phyloP scores from a whole-genome alignment of 2,113 vertebrate species.

The Erinaceus europaeus region DNA sequence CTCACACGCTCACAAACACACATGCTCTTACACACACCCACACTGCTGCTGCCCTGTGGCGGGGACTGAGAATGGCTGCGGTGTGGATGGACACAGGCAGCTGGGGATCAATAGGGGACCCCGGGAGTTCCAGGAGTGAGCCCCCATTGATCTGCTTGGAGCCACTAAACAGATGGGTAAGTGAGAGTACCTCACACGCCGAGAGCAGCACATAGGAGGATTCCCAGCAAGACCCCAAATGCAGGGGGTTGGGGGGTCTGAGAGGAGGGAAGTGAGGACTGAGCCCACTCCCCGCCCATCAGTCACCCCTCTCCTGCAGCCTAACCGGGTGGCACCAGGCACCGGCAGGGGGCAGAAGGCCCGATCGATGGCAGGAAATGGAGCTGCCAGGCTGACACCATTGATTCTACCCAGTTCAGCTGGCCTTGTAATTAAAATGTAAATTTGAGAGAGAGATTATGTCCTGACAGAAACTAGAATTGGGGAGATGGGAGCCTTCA shows the following conservation, averaged over 20 bases:
- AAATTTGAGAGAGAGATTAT: conserved; percentile 99
- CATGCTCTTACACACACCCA: too few relatives aligned
- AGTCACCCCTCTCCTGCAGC: too few relatives aligned
- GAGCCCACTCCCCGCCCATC: too few relatives aligned
- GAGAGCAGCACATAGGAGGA: background rate
- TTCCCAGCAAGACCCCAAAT: background rate
- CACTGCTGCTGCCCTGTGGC: too few relatives aligned
- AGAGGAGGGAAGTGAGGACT: background rate
- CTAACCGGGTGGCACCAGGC: conserved; percentile 36
- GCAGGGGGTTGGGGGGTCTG: too few relatives aligned
- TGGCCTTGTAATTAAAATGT: conserved; percentile 99
- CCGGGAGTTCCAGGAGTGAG: conserved; percentile 80
- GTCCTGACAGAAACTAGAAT: conserved; percentile 92
- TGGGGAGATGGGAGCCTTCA: background rate
- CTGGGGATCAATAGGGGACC: conserved; percentile 73
- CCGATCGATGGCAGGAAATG: conserved; percentile 78
- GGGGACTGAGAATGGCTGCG: conserved; percentile 56
- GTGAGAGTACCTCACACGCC: conserved; percentile 47
- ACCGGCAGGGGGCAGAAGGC: conserved; percentile 91
- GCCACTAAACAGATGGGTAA: conserved; percentile 70
- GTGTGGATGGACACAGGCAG: conserved; percentile 75
- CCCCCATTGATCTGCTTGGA: conserved; percentile 80
- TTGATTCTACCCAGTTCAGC: conserved; percentile 96
- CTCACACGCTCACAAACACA: background rate
- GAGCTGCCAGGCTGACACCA: conserved; percentile 88